Evolutionary conservation across 2,888 invertebrate genomes (phyloP), one percentile per base, ranked within the genome.

Genomic region (Leptogaster cylindrica): DNA sequence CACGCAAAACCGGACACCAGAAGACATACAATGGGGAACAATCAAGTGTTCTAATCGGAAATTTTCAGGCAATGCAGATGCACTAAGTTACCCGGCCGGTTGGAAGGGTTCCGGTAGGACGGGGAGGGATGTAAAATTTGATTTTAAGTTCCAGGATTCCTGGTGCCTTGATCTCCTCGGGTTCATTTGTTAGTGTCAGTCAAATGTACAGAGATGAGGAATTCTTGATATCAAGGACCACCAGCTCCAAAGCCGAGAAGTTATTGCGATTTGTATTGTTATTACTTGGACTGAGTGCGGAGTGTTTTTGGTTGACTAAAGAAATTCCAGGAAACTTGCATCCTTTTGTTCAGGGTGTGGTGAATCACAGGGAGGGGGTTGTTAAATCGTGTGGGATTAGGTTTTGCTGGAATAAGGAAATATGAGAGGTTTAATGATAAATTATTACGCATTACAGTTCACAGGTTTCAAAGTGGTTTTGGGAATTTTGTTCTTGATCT

Each of bases 181-280:
- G n/a, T 39, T 55, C 36, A 55, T 55, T 55, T 55, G 55, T 55
- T 55, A 12, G 23, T 3, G 55, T 55, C 55, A 23, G 23, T 55
- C 55, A 36, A 55, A 28, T 55, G 33, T 39, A 16, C 8, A n/a
- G 6, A 39, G 23, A 55, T 55, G 55, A 55, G 20, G 39, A 55
- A 55, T 36, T 55, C 31, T 20, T 16, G 20, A 27, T 28, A 14
- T 55, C 16, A 7, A 18, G 20, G 23, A 18, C 39, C 36, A 36
- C 20, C 14, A 23, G 36, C n/a, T 18, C 23, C 18, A n/a, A 20
- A 55, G 36, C 25, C 31, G 2, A 36, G 55, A 23, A 55, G 23
- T 39, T 55, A 39, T 52, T 52, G 23, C 18, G 55, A 36, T 36
- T 36, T 20, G 8, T 14, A n/a, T 5, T 6, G 20, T 23, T 33